A percentile compares a stretch with the other conserved stretches of the same genome.
Conservation (phyloP, 2,113 vertebrate genomes). For the Coptodon rendalli region DNA sequence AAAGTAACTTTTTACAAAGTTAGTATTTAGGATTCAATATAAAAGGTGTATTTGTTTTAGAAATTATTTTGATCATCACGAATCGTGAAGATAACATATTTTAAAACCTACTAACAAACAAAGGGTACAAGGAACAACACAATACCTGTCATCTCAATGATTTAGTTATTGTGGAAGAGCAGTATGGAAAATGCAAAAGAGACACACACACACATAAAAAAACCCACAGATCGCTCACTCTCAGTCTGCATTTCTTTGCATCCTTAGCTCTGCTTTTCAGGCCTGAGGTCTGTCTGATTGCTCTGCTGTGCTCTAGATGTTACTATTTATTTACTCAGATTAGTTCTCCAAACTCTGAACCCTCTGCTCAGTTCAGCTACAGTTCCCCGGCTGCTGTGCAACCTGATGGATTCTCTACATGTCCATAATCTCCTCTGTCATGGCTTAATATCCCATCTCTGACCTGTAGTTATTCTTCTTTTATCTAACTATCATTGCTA, state of each 20-base stretch:
- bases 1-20: neutral
- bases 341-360: neutral
- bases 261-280: neutral
- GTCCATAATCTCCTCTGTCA: neutral
- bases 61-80: neutral
- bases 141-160: neutral
- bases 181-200: neutral
- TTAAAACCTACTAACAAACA: neutral
- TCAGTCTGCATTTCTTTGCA: neutral
- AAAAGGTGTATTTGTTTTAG: neutral
- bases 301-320: neutral
- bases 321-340: neutral
- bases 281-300: neutral
- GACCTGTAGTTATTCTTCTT: neutral
- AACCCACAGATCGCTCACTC: fast-evolving
- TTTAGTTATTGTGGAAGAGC: neutral
- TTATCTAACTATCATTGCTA: neutral
- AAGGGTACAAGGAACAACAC: neutral
- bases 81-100: neutral
- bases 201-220: fast-evolving
- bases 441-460: neutral
- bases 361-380: neutral
- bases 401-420: neutral
- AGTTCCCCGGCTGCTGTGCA: neutral
- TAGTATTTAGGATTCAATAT: neutral